Evolutionary conservation across 2,113 vertebrate species (phyloP), one percentile per base, ranked within the genome.

Genomic region (Epinephelus lanceolatus): DNA sequence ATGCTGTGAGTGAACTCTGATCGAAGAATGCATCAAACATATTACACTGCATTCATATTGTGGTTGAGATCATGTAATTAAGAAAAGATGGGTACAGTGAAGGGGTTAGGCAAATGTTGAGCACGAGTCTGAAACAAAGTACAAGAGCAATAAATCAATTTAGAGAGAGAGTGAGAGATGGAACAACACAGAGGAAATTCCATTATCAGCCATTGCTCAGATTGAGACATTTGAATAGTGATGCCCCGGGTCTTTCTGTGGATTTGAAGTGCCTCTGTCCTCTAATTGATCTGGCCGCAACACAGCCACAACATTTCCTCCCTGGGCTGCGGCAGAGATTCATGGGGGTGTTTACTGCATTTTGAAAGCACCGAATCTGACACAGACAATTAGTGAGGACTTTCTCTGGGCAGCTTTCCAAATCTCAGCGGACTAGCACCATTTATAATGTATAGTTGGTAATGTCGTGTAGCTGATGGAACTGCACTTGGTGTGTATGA

Each of bases 221-320:
- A 40, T 0, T 71, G 57, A 81, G 53, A 56, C 59, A 62, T 72
- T 27, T 42, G 30, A 68, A 66, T 12, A 33, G 18, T 19, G 4
- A 37, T 19, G 33, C 6, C 7, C 6, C 1, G 37, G 10, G 67
- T 86, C 69, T 81, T 57, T 79, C 56, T 85, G 80, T 12, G 69
- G 81, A 84, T 56, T 74, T 57, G 27, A 74, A 90, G 78, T 92
- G 84, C 53, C 33, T 93, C 55, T 71, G 37, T 71, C 42, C 66
- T 78, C 83, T 92, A 78, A 92, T 89, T 89, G 83, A 81, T 89
- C 61, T 65, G 59, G 37, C 86, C 70, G 6, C 67, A 86, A 73
- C 33, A 49, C 1, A 12, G 53, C 81, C 83, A 80, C 80, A 83
- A 75, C 80, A 78, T 84, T 90, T 89, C 86, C 79, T 81, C 65